These are phyloP conservation scores for Clepsis dumicolana DNA, from an alignment of 2,888 invertebrate species.

Conservation along the genomic window DNA sequence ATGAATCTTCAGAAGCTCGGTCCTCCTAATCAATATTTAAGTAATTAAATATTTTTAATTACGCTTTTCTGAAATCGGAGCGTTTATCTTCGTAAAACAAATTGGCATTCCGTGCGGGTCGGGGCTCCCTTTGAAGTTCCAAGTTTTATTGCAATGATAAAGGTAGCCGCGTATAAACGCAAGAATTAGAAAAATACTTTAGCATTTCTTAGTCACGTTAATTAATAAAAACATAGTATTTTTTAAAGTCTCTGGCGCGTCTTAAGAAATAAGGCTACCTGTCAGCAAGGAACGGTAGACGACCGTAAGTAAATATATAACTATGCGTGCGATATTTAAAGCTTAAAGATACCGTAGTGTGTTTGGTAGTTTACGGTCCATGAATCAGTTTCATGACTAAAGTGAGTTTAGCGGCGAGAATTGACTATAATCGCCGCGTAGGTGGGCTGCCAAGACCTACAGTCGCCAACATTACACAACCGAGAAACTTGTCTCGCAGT, in stretches of 20 bases:
- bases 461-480: not conserved
- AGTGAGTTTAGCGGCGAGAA: constrained; percentile 43
- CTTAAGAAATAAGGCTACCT: too few species aligned
- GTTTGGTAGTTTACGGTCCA: constrained; percentile 4
- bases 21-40: constrained; percentile 22
- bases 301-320: not conserved
- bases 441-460: constrained; percentile 51
- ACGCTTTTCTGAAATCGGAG: constrained; percentile 32
- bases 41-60: constrained; percentile 31
- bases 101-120: constrained; percentile 61
- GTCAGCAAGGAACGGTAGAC: not conserved
- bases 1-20: not conserved
- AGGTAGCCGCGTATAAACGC: constrained; percentile 50
- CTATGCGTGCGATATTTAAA: not conserved
- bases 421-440: constrained; percentile 69
- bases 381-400: constrained; percentile 31
- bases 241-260: too few species aligned
- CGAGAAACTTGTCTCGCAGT: not conserved
- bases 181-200: constrained; percentile 44
- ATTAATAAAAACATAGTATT: not conserved
- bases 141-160: constrained; percentile 57
- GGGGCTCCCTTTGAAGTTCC: constrained; percentile 58
- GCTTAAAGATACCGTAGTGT: not conserved
- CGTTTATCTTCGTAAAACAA: constrained; percentile 55
- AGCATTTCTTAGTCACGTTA: not conserved